Base-by-base conservation (phyloP, 1,140 invertebrate genomes). In the Drosophila equinoxialis region DNA sequence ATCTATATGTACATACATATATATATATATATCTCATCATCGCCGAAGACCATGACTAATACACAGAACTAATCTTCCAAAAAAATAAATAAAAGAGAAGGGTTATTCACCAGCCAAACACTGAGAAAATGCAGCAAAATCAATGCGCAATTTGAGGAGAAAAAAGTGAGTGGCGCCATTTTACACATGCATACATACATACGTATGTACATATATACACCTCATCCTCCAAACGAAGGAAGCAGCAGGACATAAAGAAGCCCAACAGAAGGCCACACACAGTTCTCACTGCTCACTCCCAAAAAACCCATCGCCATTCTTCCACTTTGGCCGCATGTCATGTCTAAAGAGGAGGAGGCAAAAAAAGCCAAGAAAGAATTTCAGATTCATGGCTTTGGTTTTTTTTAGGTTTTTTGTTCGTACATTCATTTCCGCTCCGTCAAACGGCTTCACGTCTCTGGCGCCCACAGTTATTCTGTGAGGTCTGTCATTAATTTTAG, bases 401-500 rank as follows among this genome's bases (percentile, higher is more conserved):
- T 64, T 30, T 30, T 30, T 55, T 41, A 60, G 51, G 54, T 68
- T 73, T 64, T 86, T 71, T 86, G 82, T 82, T 86, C 71, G 69
- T 74, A 86, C 82, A 79, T 86, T 86, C 82, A 81, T 86, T 86
- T 86, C 82, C 82, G 82, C 72, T 72, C 75, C 75, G 74, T 74
- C 75, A 78, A 78, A 66, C 35, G 35, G 35, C 35, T 37, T 11
- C 30, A 30, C 71, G 79, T 74, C 75, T 67, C 54, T 69, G 42
- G 41, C 73, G 62, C 74, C 73, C 74, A 48, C 65, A 54, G 48
- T 64, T 76, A 60, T 76, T 74, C 74, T 75, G 30, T 30, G 61
- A 39, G 26, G 74, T 76, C 74, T 76, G 65, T 76, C 74, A 76
- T 76, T 76, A 76, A 76, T 76, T 69, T 76, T 76, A 64, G 73